Conservation (phyloP, 2,797 vertebrate genomes). For the Smutsia temminckii region DNA sequence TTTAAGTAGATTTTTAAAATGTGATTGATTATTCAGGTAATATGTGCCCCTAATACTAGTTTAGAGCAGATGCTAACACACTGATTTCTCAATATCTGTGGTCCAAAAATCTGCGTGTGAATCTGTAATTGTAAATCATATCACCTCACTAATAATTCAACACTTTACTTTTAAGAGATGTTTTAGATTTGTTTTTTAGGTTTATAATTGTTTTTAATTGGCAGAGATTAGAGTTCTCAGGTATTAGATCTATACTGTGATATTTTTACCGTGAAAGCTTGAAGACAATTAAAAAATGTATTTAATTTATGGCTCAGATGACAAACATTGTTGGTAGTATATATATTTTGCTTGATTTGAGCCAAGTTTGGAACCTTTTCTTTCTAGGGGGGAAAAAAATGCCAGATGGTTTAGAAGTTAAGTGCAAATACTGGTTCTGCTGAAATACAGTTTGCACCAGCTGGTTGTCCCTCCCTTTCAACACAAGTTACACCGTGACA, state of each 20-base stretch:
- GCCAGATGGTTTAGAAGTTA: not conserved
- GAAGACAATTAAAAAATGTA: not conserved
- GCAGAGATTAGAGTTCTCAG: not conserved
- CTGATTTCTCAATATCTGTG: not conserved
- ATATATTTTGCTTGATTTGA: not conserved
- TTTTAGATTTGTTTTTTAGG: slow-evolving; percentile 1
- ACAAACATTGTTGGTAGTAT: not conserved
- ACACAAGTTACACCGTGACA: not conserved
- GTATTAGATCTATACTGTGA: not conserved
- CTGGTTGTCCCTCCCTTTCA: not conserved
- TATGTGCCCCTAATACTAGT: not conserved
- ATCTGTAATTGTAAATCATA: not conserved
- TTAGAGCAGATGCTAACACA: not conserved
- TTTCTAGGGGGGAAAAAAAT: not conserved
- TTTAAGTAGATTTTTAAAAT: slow-evolving; percentile 55
- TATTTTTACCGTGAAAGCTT: not conserved
- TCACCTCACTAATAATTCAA: slow-evolving; percentile 33
- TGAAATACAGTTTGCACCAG: not conserved
- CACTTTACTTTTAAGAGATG: not conserved
- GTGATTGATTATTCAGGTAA: slow-evolving; percentile 20
- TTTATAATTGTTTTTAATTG: not conserved
- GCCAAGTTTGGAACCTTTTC: not conserved
- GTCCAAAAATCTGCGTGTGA: not conserved
- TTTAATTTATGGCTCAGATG: not conserved
- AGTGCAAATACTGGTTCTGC: not conserved